Evolutionary conservation across 35 echinoderm and acorn worm genomes (phyloP), one percentile per base, ranked within the genome.

Genomic region (Eucidaris tribuloides): DNA sequence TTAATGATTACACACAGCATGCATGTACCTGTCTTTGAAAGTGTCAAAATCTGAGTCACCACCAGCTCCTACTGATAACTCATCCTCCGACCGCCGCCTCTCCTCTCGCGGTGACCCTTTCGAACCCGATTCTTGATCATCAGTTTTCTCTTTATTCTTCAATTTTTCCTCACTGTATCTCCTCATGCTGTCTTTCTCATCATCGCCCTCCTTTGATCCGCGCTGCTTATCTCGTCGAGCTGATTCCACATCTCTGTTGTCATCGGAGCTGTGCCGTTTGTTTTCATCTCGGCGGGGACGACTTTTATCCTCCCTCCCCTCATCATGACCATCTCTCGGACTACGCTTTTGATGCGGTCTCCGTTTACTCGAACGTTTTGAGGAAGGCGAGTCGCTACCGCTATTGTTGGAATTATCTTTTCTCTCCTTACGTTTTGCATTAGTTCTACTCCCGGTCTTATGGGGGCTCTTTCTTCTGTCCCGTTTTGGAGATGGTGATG

Each of bases 11-110:
- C 20, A 24, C 9, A 11, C 60, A 64, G 24, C 20, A 18, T 1
- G 0, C 40, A 34, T 77, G 58, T 63, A 86, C 74, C 61, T 49
- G 41, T 88, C 76, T 55, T 81, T 54, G 7, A 74, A 32, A 2
- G 36, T 74, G 14, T 88, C 76, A 81, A 88, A 49, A 20, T 88
- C 85, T 23, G 85, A 88, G 19, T 66, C 65, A 18, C 71, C 81
- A 0, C 62, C 85, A 1, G 85, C 85, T 43, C 85, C 85, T 27
- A 88, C 78, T 4, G 85, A 88, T 17, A 88, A 77, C 59, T 88
- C 85, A 88, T 88, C 85, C 46, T 88, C 85, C 46, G 85, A 88
- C 39, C 60, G 64, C 32, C 64, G 48, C 56, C 80, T 62, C 18
- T 54, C 55, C 11, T 28, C 55, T 74, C 44, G 68, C 44, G 68